Evolutionary conservation across 2,113 vertebrate genomes (phyloP).

Genomic region (Thoracochromis brauschi): DNA sequence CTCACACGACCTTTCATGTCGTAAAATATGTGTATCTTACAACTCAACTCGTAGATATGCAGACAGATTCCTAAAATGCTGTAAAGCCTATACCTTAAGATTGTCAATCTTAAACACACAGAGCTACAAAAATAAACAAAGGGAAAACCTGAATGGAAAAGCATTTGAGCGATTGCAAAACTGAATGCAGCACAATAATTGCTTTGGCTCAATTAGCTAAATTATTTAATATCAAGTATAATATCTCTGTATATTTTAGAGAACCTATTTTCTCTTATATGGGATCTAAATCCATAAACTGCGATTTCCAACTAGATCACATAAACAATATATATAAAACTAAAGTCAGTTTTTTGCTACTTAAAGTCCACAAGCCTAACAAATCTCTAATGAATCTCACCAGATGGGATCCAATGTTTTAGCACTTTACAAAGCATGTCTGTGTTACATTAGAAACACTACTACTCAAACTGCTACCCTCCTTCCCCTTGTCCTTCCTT

Average conservation of each 20-base stretch:
- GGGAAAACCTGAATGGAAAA: neutral
- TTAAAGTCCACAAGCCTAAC: neutral
- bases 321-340: neutral
- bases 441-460: conserved; percentile 21
- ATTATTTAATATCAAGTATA: neutral
- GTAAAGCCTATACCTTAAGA: neutral
- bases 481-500: neutral
- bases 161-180: neutral
- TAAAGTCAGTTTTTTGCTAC: neutral
- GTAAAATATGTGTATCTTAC: neutral
- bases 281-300: neutral
- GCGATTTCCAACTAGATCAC: neutral
- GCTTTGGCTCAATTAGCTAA: neutral
- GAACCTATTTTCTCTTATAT: neutral
- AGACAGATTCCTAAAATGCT: neutral
- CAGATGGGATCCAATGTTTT: neutral
- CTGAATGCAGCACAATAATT: neutral
- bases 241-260: neutral
- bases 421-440: neutral
- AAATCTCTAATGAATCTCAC: neutral
- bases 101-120: neutral
- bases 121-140: neutral
- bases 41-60: neutral
- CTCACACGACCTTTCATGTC: neutral
- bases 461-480: conserved; percentile 26